These are phyloP conservation scores for Gavialis gangeticus DNA, from an alignment of 2,113 vertebrate genomes.

Conservation along the genomic window DNA sequence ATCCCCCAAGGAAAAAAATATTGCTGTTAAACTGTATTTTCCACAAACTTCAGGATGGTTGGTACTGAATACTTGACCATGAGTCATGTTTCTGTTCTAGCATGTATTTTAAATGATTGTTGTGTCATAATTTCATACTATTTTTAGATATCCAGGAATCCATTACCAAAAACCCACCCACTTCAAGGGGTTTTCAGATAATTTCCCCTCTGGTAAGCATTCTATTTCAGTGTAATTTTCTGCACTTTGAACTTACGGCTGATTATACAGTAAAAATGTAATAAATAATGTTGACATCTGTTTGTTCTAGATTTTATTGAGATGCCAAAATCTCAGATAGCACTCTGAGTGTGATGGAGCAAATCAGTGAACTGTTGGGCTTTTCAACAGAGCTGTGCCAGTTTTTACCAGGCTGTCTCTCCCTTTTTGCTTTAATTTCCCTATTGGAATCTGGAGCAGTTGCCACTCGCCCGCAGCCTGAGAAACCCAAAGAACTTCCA, in stretches of 20 bases:
- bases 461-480: neutral
- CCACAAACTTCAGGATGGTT: neutral
- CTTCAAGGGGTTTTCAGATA: conserved; percentile 72
- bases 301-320: neutral
- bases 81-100: neutral
- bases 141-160: conserved; percentile 86
- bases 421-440: neutral
- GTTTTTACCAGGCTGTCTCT: neutral
- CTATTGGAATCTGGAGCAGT: neutral
- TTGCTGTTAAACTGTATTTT: neutral
- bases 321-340: neutral
- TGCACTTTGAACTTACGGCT: neutral
- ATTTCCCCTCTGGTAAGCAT: conserved; percentile 82
- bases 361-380: neutral
- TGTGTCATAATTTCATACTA: conserved; percentile 25
- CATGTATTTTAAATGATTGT: conserved; percentile 35
- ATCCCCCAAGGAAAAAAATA: neutral
- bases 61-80: conserved; percentile 24
- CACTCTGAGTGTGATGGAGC: neutral
- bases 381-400: neutral
- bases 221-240: neutral
- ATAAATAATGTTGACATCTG: neutral
- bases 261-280: neutral
- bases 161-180: conserved; percentile 70
- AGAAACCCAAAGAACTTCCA: neutral